Conservation (phyloP, 2,113 vertebrate genomes). For the Rhinolophus ferrumequinum region DNA sequence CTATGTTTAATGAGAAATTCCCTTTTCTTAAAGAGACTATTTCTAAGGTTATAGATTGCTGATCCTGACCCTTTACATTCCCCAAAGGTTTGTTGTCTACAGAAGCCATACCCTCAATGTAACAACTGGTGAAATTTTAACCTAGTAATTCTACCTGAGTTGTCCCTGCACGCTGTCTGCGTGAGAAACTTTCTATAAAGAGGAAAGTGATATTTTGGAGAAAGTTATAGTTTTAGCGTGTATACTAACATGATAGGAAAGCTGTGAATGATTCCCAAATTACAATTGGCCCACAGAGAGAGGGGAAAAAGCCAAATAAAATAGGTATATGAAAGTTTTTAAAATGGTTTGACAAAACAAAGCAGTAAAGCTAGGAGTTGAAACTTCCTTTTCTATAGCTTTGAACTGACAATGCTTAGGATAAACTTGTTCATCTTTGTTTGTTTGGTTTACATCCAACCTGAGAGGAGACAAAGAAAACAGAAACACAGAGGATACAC, state of each 20-base stretch:
- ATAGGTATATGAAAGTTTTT: background rate
- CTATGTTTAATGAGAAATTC: background rate
- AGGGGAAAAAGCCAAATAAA: background rate
- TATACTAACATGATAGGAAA: background rate
- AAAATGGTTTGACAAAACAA: background rate
- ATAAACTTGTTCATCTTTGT: background rate
- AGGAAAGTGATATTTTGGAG: background rate
- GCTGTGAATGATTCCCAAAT: background rate
- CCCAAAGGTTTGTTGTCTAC: background rate
- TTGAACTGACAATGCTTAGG: background rate
- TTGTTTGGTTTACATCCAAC: background rate
- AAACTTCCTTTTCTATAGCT: background rate
- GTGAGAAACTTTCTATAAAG: background rate
- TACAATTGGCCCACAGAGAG: background rate
- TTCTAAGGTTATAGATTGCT: background rate
- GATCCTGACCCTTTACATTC: background rate
- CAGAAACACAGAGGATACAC: background rate
- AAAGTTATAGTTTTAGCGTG: background rate
- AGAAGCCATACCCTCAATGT: accelerated
- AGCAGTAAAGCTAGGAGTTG: background rate
- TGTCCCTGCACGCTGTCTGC: background rate
- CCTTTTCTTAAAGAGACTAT: background rate
- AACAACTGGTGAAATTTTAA: background rate
- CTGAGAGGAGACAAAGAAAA: background rate
- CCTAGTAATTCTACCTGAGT: accelerated